Percentiles rank a stretch among this genome's conserved stretches.
These are phyloP conservation scores for Rhizoglyphus robini DNA, from an alignment of 1,140 invertebrate genomes.

Conservation along the genomic window DNA sequence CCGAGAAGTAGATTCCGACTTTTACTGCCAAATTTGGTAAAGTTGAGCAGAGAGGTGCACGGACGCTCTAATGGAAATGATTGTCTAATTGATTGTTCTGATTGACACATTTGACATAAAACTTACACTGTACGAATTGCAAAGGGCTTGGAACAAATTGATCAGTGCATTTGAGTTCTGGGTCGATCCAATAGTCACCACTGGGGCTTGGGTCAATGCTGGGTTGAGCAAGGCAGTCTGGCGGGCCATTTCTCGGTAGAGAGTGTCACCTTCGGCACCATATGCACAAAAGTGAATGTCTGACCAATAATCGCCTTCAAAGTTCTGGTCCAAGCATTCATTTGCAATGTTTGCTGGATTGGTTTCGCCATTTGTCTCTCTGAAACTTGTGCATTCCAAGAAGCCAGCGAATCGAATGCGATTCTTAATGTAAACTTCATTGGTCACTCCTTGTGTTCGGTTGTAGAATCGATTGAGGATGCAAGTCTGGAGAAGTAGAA, in stretches of 20 bases:
- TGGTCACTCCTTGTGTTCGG: neutral
- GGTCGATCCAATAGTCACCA: neutral
- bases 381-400: neutral
- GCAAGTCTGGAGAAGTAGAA: neutral
- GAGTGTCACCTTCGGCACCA: neutral
- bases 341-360: neutral
- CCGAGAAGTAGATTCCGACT: too few relatives aligned
- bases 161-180: too few relatives aligned
- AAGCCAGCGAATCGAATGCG: neutral
- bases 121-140: constrained; percentile 11
- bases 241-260: neutral
- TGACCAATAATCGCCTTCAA: neutral
- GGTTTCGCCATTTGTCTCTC: too few relatives aligned
- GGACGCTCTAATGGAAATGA: neutral
- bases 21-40: neutral
- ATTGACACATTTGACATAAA: too few relatives aligned
- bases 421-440: neutral
- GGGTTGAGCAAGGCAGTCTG: neutral
- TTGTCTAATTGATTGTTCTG: neutral
- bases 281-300: neutral
- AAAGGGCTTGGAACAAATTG: neutral
- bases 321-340: neutral
- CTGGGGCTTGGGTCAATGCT: neutral
- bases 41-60: neutral
- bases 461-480: constrained; percentile 8